Evolutionary conservation across 2,888 invertebrate genomes (phyloP), one percentile per base, ranked within the genome.

Genomic region (Bellardia bayeri): DNA sequence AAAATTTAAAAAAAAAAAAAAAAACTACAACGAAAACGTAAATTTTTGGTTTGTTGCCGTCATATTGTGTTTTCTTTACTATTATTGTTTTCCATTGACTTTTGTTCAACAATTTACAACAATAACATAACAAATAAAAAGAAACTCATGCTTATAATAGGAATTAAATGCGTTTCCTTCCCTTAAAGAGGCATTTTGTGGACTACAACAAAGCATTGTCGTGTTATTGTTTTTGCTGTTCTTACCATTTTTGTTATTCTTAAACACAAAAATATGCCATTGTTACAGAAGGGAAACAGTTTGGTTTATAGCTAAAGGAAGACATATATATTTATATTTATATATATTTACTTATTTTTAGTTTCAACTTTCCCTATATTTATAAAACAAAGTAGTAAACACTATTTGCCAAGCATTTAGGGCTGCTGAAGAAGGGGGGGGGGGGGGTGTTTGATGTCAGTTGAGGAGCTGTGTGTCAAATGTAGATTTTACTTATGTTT

Each of bases 31-130:
- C 13, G 16, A 63, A 80, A 81, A 64, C 49, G 68, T 61, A 68
- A 75, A 79, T 79, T 69, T 69, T 81, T 75, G 74, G 61, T 85
- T 87, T 83, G 81, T 78, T 63, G 66, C 54, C 49, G 51, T 83
- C 76, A 76, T 76, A 82, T 82, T 80, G 69, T 76, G 37, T 66
- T 76, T 81, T 45, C 64, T 74, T 86, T n/a, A 68, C 78, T 68
- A 68, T 81, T 86, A 82, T 88, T 88, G 45, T 83, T 81, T 85
- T 85, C 58, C 68, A 76, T 85, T 78, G 74, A 81, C 81, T 84
- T 87, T 87, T 81, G 84, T 82, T 81, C 68, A 81, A 81, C 84
- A 82, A 81, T 87, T 83, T 83, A 71, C 37, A 76, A 45, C 51
- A 23, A 68, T 16, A 42, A 30, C 16, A 33, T 54, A 49, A 71